phyloP scores from a whole-genome alignment of 2,797 vertebrate species.

The Leptatherina wallacei region DNA sequence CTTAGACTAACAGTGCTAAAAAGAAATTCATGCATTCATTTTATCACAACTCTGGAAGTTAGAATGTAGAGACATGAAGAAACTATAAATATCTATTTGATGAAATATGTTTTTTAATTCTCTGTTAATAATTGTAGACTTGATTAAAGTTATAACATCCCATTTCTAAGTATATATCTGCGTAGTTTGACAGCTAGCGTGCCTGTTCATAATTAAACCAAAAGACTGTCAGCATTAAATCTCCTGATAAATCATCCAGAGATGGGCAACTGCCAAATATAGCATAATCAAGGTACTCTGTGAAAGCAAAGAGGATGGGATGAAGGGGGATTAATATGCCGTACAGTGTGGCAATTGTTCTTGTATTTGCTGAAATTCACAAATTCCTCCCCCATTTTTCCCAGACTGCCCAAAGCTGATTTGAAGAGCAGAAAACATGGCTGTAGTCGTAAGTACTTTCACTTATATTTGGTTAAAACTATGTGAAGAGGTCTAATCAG shows the following conservation, averaged over 20 bases:
- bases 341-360: conserved; percentile 45
- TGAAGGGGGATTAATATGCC: conserved; percentile 53
- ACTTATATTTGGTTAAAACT: not conserved
- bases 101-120: not conserved
- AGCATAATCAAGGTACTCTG: conserved; percentile 30
- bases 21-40: not conserved
- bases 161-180: not conserved
- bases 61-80: not conserved
- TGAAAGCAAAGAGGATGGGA: conserved; percentile 22
- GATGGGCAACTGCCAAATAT: conserved; percentile 56
- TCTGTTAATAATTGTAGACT: not conserved
- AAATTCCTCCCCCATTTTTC: conserved; percentile 16
- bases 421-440: conserved; percentile 74
- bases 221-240: conserved; percentile 28
- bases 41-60: not conserved
- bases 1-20: conserved; percentile 1
- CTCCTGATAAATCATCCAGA: conserved; percentile 49
- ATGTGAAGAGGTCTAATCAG: not conserved
- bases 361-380: conserved; percentile 32
- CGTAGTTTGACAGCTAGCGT: not conserved
- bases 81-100: not conserved
- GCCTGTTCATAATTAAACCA: conserved; percentile 31
- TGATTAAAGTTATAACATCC: not conserved
- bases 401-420: conserved; percentile 40
- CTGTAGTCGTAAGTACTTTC: conserved; percentile 80